Conservation (phyloP, 2,797 vertebrate genomes). For the Iguana delicatissima region DNA sequence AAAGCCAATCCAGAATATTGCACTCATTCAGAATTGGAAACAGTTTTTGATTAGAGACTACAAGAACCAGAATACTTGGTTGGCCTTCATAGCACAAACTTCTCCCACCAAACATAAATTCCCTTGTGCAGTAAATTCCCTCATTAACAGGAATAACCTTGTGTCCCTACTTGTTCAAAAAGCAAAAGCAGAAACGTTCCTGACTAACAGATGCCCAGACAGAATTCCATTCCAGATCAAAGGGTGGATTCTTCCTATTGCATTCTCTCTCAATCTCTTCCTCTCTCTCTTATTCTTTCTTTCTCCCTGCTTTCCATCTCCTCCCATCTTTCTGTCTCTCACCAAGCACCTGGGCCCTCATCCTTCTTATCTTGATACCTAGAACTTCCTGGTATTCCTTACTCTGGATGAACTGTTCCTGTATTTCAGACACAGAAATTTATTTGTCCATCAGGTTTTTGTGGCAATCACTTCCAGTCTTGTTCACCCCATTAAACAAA, state of each 20-base stretch:
- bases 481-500: neutral
- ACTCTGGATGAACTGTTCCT: neutral
- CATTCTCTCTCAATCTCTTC: neutral
- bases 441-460: neutral
- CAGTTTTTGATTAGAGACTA: slow-evolving; percentile 17
- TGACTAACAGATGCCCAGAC: slow-evolving; percentile 21
- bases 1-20: neutral
- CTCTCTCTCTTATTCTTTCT: neutral
- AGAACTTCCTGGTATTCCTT: neutral
- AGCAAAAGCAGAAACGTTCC: slow-evolving; percentile 33
- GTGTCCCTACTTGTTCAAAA: neutral
- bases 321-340: neutral
- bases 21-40: slow-evolving; percentile 6
- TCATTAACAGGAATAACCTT: neutral
- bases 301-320: neutral
- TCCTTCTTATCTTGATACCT: too few relatives aligned
- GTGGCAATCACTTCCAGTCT: neutral
- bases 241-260: neutral
- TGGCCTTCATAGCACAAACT: neutral
- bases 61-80: neutral
- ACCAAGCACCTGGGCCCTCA: neutral
- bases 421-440: slow-evolving; percentile 9
- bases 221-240: slow-evolving; percentile 20
- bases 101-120: slow-evolving; percentile 14
- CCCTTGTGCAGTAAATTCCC: slow-evolving; percentile 1